Evolutionary conservation across 2,113 vertebrate species (phyloP), one percentile per base, ranked within the genome.

Genomic region (Vulpes vulpes): DNA sequence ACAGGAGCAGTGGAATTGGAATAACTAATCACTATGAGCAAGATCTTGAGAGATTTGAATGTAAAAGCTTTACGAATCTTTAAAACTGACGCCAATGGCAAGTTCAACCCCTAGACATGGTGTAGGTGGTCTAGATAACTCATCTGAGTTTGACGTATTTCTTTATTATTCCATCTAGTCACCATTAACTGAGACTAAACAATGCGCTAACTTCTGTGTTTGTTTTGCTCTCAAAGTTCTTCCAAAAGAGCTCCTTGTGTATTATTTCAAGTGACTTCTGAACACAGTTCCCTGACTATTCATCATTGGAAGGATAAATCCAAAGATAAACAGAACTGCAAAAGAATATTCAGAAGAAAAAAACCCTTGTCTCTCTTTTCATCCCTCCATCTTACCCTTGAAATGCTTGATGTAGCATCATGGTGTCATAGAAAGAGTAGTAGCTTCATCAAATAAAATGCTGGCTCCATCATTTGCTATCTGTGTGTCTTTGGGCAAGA

Each of bases 221-320:
- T 83, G 69, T 17, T 49, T 92, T 5, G 0, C 7, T 60, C 85
- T 35, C 62, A 38, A n/a, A 65, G 69, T 55, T 19, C 67, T 87
- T 83, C 80, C 55, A 73, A 83, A 95, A 88, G 43, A 64, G 5
- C 32, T 65, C 22, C 27, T 80, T 16, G 5, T 76, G 16, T 81
- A 51, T 60, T 86, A 93, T 35, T 90, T 67, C 57, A 65, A 60
- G 67, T 90, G 53, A 95, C 60, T 95, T 83, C n/a, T 67, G 20
- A 64, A 35, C 10, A 35, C 23, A 23, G 1, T 79, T 81, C 30
- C 25, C 43, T 69, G 20, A 38, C n/a, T 49, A 62, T 32, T 60
- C 11, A 74, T 88, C 59, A 51, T 43, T 73, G 8, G 15, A 74
- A 57, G 43, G 80, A 62, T 4, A 43, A 59, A 64, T 57, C 64